Base-by-base conservation (phyloP, 2,113 vertebrate species). In the Coptodon rendalli region DNA sequence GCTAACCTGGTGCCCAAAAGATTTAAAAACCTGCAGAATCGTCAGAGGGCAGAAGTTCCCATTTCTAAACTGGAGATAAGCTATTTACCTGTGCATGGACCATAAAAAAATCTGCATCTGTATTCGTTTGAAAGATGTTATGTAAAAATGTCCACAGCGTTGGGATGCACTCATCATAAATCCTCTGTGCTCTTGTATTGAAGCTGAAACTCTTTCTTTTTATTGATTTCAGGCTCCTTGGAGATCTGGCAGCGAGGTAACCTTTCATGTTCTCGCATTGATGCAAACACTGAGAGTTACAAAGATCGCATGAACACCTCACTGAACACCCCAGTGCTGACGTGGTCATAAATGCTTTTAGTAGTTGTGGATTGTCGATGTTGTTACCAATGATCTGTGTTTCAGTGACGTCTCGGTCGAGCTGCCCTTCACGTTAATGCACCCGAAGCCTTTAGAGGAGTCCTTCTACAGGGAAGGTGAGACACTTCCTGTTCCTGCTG, bases 161-260 rank as follows among this genome's bases (percentile, higher is more conserved):
- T 13, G 19, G 6, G 19, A n/a, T 3, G 3, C 36, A 16, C 56
- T 59, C 13, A 9, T 24, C 11, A 2, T 24, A 9, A 24, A 40
- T 73, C 38, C 38, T 27, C 14, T 43, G 13, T 45, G 38, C 59
- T 63, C 31, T 63, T 7, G 59, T 36, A 0, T 36, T 36, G 61
- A 66, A 36, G 31, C 80, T 87, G 29, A 87, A 45, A 9, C 3
- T 91, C 45, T 40, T 68, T n/a, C 56, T 91, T 87, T 86, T 88
- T 82, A 10, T 87, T 89, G 52, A 50, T 95, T 95, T 86, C 94
- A 97, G 97, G 87, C 93, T 97, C 90, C 95, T 99, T 94, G 98
- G 98, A 97, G 98, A 99, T 89, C 97, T 99, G 90, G 98, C 98
- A 3, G 97, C 98, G 89, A 99, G 98, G 98, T 99, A 98, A 89